Percentiles rank a stretch among this genome's conserved stretches.
These are phyloP conservation scores for Xestia rhomboidea DNA, from an alignment of 2,888 invertebrate genomes.

Conservation along the genomic window DNA sequence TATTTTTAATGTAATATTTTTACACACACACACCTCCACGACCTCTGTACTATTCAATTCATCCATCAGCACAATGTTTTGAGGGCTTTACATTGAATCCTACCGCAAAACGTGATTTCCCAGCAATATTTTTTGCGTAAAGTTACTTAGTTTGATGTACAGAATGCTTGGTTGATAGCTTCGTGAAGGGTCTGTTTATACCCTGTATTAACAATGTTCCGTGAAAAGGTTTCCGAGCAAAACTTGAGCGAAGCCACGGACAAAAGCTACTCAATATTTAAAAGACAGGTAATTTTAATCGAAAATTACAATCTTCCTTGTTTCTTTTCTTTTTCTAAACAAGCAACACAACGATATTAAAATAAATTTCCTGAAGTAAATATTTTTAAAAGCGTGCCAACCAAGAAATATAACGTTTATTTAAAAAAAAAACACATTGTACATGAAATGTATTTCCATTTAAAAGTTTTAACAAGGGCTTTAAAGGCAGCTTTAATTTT, in stretches of 20 bases:
- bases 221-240: too few species aligned
- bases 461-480: slow-evolving; percentile 1
- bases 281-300: background rate
- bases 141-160: too few species aligned
- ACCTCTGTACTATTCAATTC: too few species aligned
- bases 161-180: too few species aligned
- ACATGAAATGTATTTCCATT: background rate
- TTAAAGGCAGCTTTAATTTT: background rate
- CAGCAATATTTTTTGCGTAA: too few species aligned
- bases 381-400: background rate
- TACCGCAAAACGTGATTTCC: too few species aligned
- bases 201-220: too few species aligned
- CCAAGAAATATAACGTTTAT: background rate
- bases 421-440: background rate
- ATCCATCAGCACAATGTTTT: too few species aligned
- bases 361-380: background rate
- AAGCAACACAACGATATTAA: background rate
- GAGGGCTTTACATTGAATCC: too few species aligned
- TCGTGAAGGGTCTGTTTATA: too few species aligned
- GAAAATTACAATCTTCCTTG: background rate
- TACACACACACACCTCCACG: too few species aligned
- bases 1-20: too few species aligned
- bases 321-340: background rate
- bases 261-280: background rate
- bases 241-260: background rate